Evolutionary conservation across 1,140 invertebrate genomes (phyloP).

Genomic region (Cecropterus lyciades): DNA sequence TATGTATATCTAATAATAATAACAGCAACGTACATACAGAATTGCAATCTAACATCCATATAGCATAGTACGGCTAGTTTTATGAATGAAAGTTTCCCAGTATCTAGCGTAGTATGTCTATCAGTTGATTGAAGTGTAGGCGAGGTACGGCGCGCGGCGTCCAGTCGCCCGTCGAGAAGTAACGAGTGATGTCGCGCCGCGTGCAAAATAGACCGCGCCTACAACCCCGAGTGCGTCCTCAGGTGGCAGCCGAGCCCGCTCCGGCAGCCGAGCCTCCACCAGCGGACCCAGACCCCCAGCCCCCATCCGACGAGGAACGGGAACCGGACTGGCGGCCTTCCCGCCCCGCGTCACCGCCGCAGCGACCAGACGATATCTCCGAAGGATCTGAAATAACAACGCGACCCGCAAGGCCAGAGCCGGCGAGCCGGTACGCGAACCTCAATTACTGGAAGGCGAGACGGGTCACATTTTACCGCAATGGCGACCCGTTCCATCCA

Average conservation of each 20-base stretch:
- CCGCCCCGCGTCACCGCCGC: slow-evolving; percentile 74
- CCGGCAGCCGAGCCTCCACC: slow-evolving; percentile 61
- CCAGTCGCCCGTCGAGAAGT: slow-evolving; percentile 63
- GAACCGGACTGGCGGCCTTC: slow-evolving; percentile 76
- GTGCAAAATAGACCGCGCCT: slow-evolving; percentile 60
- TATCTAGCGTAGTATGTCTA: slow-evolving; percentile 57
- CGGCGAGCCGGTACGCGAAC: slow-evolving; percentile 89
- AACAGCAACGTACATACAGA: too few relatives aligned
- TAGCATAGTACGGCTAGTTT: slow-evolving; percentile 16
- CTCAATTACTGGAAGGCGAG: slow-evolving; percentile 94
- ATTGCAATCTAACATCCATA: background rate
- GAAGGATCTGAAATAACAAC: slow-evolving; percentile 73
- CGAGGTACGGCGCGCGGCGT: slow-evolving; percentile 50
- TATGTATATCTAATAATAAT: too few relatives aligned
- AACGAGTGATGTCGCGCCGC: slow-evolving; percentile 73
- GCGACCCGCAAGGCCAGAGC: slow-evolving; percentile 63
- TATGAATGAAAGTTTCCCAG: slow-evolving; percentile 66
- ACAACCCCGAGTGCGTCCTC: slow-evolving; percentile 59
- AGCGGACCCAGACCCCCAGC: slow-evolving; percentile 68
- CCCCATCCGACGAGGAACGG: slow-evolving; percentile 69
- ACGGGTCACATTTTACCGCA: slow-evolving; percentile 95
- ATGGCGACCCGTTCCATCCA: slow-evolving; percentile 96
- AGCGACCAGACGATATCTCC: slow-evolving; percentile 68
- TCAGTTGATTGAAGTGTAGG: slow-evolving; percentile 66
- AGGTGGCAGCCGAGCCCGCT: slow-evolving; percentile 72